Conservation (phyloP, 2,797 vertebrate genomes). For the Thaleichthys pacificus region DNA sequence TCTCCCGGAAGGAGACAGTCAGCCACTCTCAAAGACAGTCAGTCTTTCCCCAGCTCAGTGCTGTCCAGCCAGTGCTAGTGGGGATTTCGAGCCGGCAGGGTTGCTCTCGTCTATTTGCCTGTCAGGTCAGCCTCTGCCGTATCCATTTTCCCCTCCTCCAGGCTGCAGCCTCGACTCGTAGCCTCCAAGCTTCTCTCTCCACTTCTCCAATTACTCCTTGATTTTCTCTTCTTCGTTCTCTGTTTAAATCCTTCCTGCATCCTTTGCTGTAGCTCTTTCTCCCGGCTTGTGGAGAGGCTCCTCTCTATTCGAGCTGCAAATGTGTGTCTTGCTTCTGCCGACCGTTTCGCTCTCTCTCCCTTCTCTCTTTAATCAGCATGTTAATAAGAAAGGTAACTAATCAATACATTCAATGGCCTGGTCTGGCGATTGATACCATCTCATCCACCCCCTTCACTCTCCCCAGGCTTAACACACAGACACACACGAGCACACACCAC, state of each 20-base stretch:
- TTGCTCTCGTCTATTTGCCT: slow-evolving; percentile 58
- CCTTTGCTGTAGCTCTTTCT: slow-evolving; percentile 27
- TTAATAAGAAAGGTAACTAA: slow-evolving; percentile 81
- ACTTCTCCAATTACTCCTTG: slow-evolving; percentile 47
- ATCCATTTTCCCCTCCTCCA: slow-evolving; percentile 36
- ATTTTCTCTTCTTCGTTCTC: slow-evolving; percentile 44
- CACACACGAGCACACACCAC: slow-evolving; percentile 29
- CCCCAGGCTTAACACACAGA: slow-evolving; percentile 51
- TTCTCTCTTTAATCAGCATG: slow-evolving; percentile 79
- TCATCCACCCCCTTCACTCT: slow-evolving; percentile 69
- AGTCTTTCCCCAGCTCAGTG: slow-evolving; percentile 53
- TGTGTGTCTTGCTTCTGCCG: slow-evolving; percentile 23
- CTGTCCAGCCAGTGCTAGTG: slow-evolving; percentile 20
- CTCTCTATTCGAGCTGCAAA: neutral
- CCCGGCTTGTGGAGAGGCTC: slow-evolving; percentile 2
- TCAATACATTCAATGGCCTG: slow-evolving; percentile 79
- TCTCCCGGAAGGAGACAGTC: slow-evolving; percentile 65
- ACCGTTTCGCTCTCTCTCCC: slow-evolving; percentile 61
- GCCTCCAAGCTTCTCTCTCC: slow-evolving; percentile 25
- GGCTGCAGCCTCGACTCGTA: slow-evolving; percentile 17
- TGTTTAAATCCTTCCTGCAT: slow-evolving; percentile 68
- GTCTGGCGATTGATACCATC: slow-evolving; percentile 77
- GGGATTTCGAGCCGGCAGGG: slow-evolving; percentile 61
- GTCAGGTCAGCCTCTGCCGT: slow-evolving; percentile 49
- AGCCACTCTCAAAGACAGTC: slow-evolving; percentile 61